Evolutionary conservation across 1,140 invertebrate genomes (phyloP).

Genomic region (Cotesia chilonis): DNA sequence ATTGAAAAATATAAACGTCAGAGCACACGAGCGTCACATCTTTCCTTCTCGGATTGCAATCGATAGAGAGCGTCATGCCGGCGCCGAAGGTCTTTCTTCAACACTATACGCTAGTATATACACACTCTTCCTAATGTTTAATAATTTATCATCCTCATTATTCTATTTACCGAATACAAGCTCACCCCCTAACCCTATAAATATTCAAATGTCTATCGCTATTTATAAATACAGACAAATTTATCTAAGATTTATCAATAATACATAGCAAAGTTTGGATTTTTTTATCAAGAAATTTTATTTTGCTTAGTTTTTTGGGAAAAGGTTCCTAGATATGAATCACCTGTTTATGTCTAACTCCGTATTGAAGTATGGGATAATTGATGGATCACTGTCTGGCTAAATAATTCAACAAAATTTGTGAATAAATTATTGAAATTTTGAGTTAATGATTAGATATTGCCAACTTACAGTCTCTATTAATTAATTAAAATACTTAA

Average conservation of each 20-base stretch:
- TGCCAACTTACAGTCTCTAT: no score
- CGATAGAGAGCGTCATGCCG: conserved; percentile 32
- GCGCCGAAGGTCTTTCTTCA: conserved; percentile 33
- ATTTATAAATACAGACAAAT: background rate
- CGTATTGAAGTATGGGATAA: no score
- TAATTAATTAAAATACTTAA: no score
- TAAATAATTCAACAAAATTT: no score
- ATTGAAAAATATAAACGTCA: conserved; percentile 13
- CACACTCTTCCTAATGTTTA: background rate
- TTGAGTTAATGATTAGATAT: no score
- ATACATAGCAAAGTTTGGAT: background rate
- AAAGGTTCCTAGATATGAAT: no score
- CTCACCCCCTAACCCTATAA: background rate
- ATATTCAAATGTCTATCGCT: background rate
- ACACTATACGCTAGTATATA: background rate
- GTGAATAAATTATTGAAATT: no score
- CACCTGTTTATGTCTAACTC: no score
- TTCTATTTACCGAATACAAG: background rate
- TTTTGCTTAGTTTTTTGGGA: no score
- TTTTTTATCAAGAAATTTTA: no score
- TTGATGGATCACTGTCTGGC: no score
- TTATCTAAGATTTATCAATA: background rate
- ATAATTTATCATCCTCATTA: background rate
- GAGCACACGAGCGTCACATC: background rate
- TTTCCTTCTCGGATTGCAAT: conserved; percentile 31